phyloP scores from a whole-genome alignment of 2,888 invertebrate species.

The Eristalis intricaria region DNA sequence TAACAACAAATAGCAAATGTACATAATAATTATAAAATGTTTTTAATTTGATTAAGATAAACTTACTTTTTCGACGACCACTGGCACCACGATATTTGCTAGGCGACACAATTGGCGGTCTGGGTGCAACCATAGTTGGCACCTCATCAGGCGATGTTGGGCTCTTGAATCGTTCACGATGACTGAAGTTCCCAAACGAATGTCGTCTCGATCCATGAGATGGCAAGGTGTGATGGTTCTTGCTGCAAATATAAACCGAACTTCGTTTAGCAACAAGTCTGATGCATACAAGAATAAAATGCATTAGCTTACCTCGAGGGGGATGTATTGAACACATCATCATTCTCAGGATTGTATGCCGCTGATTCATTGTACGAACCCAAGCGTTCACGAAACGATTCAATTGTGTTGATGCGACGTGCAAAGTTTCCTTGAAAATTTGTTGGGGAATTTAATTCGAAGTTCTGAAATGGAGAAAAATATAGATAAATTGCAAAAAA shows the following conservation, averaged over 20 bases:
- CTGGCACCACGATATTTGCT: conserved; percentile 79
- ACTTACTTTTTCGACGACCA: conserved; percentile 79
- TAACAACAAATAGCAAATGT: no score
- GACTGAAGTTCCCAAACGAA: conserved; percentile 80
- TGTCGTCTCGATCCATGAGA: conserved; percentile 79
- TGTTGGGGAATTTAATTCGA: conserved; percentile 65
- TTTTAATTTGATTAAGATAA: not conserved
- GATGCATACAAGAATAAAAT: not conserved
- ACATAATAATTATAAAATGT: no score
- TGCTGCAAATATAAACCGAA: conserved; percentile 69
- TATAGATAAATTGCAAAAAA: conserved; percentile 74
- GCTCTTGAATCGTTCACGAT: conserved; percentile 73
- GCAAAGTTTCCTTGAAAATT: conserved; percentile 46
- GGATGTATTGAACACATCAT: conserved; percentile 79
- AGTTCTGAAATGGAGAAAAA: conserved; percentile 28
- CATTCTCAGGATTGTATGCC: conserved; percentile 76
- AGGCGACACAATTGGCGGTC: conserved; percentile 79
- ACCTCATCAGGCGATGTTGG: conserved; percentile 80
- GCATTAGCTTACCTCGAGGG: conserved; percentile 77
- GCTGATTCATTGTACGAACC: conserved; percentile 80
- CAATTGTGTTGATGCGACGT: conserved; percentile 72
- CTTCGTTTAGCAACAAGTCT: not conserved
- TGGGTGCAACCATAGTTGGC: conserved; percentile 81
- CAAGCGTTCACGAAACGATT: conserved; percentile 79
- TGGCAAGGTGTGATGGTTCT: conserved; percentile 79